Percentiles rank a stretch among this genome's conserved stretches.
These are phyloP conservation scores for Tachypleus tridentatus DNA, from an alignment of 1,140 invertebrate species.

Conservation along the genomic window DNA sequence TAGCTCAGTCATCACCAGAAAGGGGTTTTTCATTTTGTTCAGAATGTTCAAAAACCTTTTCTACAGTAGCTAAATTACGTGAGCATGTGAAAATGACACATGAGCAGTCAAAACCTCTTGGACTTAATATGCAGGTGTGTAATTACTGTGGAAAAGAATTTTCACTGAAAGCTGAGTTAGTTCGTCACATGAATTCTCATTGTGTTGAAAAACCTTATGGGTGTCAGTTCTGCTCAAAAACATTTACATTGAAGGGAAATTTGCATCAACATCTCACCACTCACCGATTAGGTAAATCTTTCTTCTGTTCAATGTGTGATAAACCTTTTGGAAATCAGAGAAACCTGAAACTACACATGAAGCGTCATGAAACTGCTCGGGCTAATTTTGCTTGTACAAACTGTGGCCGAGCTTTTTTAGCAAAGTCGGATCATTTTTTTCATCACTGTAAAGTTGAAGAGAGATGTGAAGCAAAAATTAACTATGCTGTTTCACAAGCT, in stretches of 20 bases:
- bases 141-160: slow-evolving; percentile 16
- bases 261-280: slow-evolving; percentile 14
- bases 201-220: slow-evolving; percentile 15
- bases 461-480: neutral
- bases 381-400: slow-evolving; percentile 18
- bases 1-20: neutral
- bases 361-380: slow-evolving; percentile 14
- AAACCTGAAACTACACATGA: slow-evolving; percentile 13
- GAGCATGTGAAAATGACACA: slow-evolving; percentile 16
- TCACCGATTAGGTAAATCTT: slow-evolving; percentile 10
- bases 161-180: slow-evolving; percentile 14
- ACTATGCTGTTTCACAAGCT: slow-evolving; percentile 6
- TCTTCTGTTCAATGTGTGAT: slow-evolving; percentile 14
- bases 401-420: slow-evolving; percentile 16
- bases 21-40: slow-evolving; percentile 15
- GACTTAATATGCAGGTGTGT: slow-evolving; percentile 13
- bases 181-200: slow-evolving; percentile 14
- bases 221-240: slow-evolving; percentile 15
- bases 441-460: slow-evolving; percentile 11
- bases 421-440: slow-evolving; percentile 19
- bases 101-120: slow-evolving; percentile 15
- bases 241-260: slow-evolving; percentile 16
- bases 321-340: slow-evolving; percentile 16
- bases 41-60: slow-evolving; percentile 16
- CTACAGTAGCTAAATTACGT: slow-evolving; percentile 14